Evolutionary conservation across 2,888 invertebrate genomes (phyloP), one percentile per base, ranked within the genome.

Genomic region (Tanytarsus gracilentus): DNA sequence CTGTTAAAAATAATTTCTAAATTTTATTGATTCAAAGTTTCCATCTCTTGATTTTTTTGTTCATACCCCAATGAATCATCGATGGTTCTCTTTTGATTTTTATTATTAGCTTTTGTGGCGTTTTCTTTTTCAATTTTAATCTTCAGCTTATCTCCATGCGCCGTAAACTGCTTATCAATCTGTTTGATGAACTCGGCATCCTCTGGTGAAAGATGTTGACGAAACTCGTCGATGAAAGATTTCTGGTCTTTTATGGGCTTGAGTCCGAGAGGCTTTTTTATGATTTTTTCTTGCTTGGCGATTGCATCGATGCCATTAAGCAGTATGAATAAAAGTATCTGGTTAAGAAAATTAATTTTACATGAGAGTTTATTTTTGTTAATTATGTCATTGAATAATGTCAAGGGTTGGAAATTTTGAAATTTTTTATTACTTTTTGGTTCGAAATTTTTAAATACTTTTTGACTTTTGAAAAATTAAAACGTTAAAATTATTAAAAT

Each of bases 21-120:
- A 18, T 26, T 36, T 79, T 81, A 44, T 16, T 18, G 44, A 18
- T 18, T n/a, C 23, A 23, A 44, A 18, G 44, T 36, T 6, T 84
- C 85, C 21, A 18, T 44, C 11, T 23, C 11, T 9, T 44, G 44
- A 44, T 23, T 33, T 33, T 23, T 68, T n/a, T n/a, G n/a, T n/a
- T n/a, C n/a, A n/a, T 84, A 87, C 61, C 88, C 88, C 9, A 88
- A 72, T 51, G 83, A 81, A 1, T 81, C 80, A 64, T 87, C 85
- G 11, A 87, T 83, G 0, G 87, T 88, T 64, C 88, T 75, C 67
- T 88, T 88, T 44, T 65, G 67, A 61, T 62, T 63, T 59, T 62
- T 62, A 33, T 67, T 71, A 44, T 70, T 70, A 1, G 39, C 21
- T 18, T 64, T 49, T 11, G 71, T 72, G 9, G 67, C 62, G 62